These are phyloP conservation scores for Halichondria panicea DNA, from an alignment of 37 sponge, comb jelly and placozoan species.

Conservation along the genomic window DNA sequence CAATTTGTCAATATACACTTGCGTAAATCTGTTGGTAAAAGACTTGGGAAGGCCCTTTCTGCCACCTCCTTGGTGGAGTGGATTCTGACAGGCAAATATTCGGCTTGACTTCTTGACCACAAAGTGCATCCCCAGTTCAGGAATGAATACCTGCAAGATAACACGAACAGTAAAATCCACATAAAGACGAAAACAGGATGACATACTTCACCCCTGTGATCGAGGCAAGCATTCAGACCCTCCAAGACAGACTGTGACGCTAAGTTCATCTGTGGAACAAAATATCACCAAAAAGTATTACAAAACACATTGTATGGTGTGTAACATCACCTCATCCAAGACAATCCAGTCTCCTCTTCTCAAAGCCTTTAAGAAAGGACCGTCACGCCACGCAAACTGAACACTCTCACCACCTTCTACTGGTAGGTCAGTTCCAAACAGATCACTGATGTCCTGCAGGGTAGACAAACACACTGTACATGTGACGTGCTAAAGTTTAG, in stretches of 20 bases:
- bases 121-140: conserved; percentile 86
- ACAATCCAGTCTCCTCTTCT: conserved; percentile 91
- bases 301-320: not conserved
- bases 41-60: conserved; percentile 97
- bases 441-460: conserved; percentile 96
- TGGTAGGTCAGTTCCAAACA: conserved; percentile 97
- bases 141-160: conserved; percentile 74
- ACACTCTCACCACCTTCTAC: conserved; percentile 72
- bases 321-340: conserved; percentile 80
- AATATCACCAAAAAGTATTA: not conserved
- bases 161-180: not conserved
- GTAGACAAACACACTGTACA: no score
- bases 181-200: not conserved
- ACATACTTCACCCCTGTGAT: conserved; percentile 92
- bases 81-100: conserved; percentile 99
- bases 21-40: conserved; percentile 92
- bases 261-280: conserved; percentile 80
- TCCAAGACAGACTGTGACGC: conserved; percentile 98
- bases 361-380: conserved; percentile 93
- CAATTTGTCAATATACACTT: conserved; percentile 83
- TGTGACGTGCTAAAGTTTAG: no score
- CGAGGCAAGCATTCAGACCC: conserved; percentile 96
- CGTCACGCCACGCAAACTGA: conserved; percentile 94
- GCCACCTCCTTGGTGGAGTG: conserved; percentile 91
- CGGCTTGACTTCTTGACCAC: conserved; percentile 60